phyloP scores from a whole-genome alignment of 2,113 vertebrate genomes.

The Xenopus tropicalis region UCB_Xtro_10.0 CM004444.2:72965501-72966000 shows the following conservation, averaged over 20 bases:
- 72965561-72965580: no score
- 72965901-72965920: conserved; percentile 95
- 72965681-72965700: conserved; percentile 95
- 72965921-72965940: conserved; percentile 96
- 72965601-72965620: no score
- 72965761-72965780: conserved; percentile 97
- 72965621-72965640: conserved; percentile 88
- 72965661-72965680: conserved; percentile 96
- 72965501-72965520: no score
- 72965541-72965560: no score
- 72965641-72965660: conserved; percentile 97
- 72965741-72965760: conserved; percentile 94
- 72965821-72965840: conserved; percentile 90
- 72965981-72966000: conserved; percentile 76
- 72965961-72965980: conserved; percentile 91
- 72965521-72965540: no score
- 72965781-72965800: conserved; percentile 93
- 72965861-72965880: conserved; percentile 84
- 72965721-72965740: conserved; percentile 93
- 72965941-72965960: conserved; percentile 92
- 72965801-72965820: conserved; percentile 93
- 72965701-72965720: conserved; percentile 93
- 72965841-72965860: conserved; percentile 92
- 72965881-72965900: conserved; percentile 91
- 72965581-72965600: no score